phyloP scores from a whole-genome alignment of 2,797 vertebrate species.

The Chromis chromis region DNA sequence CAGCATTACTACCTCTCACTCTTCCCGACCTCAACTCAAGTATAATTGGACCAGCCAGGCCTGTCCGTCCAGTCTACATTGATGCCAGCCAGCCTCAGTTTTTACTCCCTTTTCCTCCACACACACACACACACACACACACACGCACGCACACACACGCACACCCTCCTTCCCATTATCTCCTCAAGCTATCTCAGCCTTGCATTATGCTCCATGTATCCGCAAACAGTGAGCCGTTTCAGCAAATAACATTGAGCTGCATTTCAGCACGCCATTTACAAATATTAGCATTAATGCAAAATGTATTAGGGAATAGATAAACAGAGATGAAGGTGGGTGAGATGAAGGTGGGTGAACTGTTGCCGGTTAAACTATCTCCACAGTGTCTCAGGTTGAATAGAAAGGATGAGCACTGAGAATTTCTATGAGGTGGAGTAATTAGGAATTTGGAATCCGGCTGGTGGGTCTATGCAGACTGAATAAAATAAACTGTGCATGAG shows the following conservation, averaged over 20 bases:
- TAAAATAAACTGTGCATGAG: constrained; percentile 29
- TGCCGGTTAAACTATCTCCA: constrained; percentile 58
- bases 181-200: constrained; percentile 60
- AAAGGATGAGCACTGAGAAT: constrained; percentile 45
- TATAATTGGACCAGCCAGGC: constrained; percentile 69
- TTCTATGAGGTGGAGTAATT: constrained; percentile 63
- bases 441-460: constrained; percentile 53
- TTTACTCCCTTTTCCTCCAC: constrained; percentile 22
- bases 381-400: constrained; percentile 57
- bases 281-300: constrained; percentile 80
- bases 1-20: constrained; percentile 44
- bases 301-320: constrained; percentile 71
- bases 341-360: constrained; percentile 54
- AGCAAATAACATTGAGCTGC: constrained; percentile 59
- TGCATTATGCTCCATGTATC: constrained; percentile 51
- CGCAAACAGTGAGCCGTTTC: constrained; percentile 64
- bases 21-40: constrained; percentile 58
- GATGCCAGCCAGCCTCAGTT: constrained; percentile 44
- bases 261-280: constrained; percentile 73
- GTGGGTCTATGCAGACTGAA: constrained; percentile 25
- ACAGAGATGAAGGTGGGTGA: constrained; percentile 55
- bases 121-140: constrained; percentile 1
- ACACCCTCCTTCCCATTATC: constrained; percentile 44
- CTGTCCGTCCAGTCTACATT: constrained; percentile 53
- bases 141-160: background rate